Evolutionary conservation across 2,797 vertebrate genomes (phyloP).

Genomic region (Etheostoma nigrum): DNA sequence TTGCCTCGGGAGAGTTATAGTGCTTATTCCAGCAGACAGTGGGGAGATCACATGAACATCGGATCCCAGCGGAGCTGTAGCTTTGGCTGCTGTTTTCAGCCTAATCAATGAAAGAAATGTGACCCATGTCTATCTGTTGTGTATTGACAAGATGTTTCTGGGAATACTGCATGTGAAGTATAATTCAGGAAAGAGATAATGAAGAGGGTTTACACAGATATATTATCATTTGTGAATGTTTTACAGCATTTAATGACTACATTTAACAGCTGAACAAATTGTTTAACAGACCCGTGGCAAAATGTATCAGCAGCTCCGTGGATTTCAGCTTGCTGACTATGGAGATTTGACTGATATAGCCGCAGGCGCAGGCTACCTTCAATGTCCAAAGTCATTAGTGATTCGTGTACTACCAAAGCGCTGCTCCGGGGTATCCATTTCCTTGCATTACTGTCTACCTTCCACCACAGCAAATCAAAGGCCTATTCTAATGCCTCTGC

Average conservation of each 20-base stretch:
- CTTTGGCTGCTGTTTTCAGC: constrained; percentile 80
- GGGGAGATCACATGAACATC: constrained; percentile 74
- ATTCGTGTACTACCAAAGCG: constrained; percentile 79
- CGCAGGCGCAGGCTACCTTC: constrained; percentile 79
- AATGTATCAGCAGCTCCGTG: constrained; percentile 56
- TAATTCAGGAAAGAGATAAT: constrained; percentile 48
- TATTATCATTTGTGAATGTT: constrained; percentile 52
- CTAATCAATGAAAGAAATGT: constrained; percentile 82
- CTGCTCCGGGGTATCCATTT: constrained; percentile 82
- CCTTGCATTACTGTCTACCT: constrained; percentile 81
- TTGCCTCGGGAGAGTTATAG: constrained; percentile 69
- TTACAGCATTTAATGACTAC: constrained; percentile 50
- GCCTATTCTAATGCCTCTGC: constrained; percentile 64
- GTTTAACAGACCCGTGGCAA: constrained; percentile 48
- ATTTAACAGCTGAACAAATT: constrained; percentile 67
- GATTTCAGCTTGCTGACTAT: constrained; percentile 77
- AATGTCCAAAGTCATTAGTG: constrained; percentile 84
- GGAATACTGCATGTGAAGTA: constrained; percentile 57
- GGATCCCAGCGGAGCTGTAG: constrained; percentile 76
- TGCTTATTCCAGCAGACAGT: constrained; percentile 77
- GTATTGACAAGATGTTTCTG: constrained; percentile 69
- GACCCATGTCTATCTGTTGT: constrained; percentile 70
- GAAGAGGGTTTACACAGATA: constrained; percentile 24
- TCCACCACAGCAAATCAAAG: constrained; percentile 75
- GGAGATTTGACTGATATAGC: constrained; percentile 76